Conservation (phyloP, 2,113 vertebrate species). For the Saimiri boliviensis region DNA sequence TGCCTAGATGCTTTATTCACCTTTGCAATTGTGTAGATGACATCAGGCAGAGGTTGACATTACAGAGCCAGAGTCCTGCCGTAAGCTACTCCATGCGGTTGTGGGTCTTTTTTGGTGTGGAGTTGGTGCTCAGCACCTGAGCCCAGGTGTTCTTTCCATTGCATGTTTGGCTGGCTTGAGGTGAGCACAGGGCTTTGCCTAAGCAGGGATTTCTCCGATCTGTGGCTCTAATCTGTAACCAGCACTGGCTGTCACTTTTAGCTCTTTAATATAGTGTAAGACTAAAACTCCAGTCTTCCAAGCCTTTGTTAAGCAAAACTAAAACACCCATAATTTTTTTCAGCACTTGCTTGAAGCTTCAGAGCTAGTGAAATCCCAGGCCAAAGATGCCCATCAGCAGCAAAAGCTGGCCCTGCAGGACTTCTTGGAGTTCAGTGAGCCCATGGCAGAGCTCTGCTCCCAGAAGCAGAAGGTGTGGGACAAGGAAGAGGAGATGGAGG, state of each 20-base stretch:
- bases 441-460: conserved; percentile 92
- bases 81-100: accelerated
- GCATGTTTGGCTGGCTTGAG: neutral
- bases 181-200: neutral
- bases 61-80: neutral
- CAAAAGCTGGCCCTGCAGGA: conserved; percentile 94
- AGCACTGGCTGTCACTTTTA: neutral
- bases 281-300: neutral
- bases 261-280: neutral
- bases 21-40: neutral
- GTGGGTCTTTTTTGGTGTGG: neutral
- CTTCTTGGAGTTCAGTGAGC: conserved; percentile 93
- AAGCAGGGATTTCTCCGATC: neutral
- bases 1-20: accelerated
- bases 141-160: neutral
- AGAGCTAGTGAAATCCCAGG: conserved; percentile 92
- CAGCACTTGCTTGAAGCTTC: conserved; percentile 94
- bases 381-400: conserved; percentile 94
- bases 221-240: accelerated
- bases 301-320: neutral
- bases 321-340: neutral
- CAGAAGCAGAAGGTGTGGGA: conserved; percentile 94
- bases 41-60: accelerated
- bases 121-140: neutral
- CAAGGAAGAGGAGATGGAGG: conserved; percentile 95